Conservation (phyloP, 1,140 invertebrate genomes). For the Pararge aegeria region DNA sequence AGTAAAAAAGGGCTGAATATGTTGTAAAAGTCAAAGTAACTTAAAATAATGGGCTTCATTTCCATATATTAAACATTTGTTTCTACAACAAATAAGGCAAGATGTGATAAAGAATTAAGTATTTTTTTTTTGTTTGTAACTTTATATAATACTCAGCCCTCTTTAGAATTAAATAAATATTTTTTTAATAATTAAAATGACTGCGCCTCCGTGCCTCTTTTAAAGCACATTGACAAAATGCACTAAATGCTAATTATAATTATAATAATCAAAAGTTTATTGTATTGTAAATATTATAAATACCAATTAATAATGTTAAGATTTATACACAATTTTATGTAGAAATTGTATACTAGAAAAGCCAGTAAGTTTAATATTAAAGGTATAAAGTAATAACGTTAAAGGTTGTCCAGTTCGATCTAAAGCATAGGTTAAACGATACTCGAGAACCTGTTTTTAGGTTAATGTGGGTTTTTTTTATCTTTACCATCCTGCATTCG, state of each 20-base stretch:
- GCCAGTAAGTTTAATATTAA: no score
- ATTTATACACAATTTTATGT: background rate
- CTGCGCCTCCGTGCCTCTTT: constrained; percentile 67
- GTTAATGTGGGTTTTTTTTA: no score
- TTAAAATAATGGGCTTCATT: no score
- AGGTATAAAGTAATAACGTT: no score
- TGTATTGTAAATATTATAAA: constrained; percentile 1
- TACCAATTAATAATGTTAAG: background rate
- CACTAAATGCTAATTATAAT: constrained; percentile 29
- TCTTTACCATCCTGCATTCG: no score
- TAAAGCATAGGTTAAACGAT: no score
- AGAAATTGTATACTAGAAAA: background rate
- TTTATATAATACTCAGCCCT: constrained; percentile 10
- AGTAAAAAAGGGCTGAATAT: constrained; percentile 5
- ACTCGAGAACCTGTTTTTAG: no score
- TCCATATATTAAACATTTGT: no score
- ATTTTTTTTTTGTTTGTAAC: background rate
- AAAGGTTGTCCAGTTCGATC: no score
- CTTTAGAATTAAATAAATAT: constrained; percentile 27
- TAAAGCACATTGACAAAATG: constrained; percentile 46
- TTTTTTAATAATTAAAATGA: constrained; percentile 39
- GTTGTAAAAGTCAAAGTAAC: constrained; percentile 13
- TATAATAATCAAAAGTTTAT: background rate
- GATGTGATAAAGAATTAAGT: no score
- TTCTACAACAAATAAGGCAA: no score